A percentile compares a stretch with the other conserved stretches of the same genome.
phyloP scores from a whole-genome alignment of 2,888 invertebrate genomes.

The Beris chalybata region DNA sequence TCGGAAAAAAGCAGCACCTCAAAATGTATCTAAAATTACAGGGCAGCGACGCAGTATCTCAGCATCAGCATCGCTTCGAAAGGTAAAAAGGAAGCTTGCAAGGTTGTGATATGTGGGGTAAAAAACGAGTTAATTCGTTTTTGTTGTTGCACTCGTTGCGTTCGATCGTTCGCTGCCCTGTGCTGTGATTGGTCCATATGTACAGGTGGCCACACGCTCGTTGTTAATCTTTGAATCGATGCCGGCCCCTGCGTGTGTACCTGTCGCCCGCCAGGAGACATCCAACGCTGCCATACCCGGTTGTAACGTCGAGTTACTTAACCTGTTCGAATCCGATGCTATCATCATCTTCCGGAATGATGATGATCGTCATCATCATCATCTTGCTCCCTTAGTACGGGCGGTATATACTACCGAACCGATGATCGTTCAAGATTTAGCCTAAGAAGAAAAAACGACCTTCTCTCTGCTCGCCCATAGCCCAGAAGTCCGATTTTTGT shows the following conservation, averaged over 20 bases:
- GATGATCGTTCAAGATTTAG: no score
- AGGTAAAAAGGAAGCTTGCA: constrained; percentile 28
- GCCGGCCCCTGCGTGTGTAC: constrained; percentile 28
- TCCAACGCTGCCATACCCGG: constrained; percentile 3
- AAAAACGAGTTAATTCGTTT: constrained; percentile 48
- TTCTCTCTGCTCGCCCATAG: no score
- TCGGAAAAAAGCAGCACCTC: constrained; percentile 36
- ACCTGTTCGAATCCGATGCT: constrained; percentile 21
- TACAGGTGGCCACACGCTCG: constrained; percentile 53
- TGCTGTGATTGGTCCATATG: constrained; percentile 50
- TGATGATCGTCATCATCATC: constrained; percentile 16
- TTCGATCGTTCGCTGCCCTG: constrained; percentile 32
- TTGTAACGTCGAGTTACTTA: constrained; percentile 33
- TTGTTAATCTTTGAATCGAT: constrained; percentile 42
- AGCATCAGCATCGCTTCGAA: constrained; percentile 3
- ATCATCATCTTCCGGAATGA: constrained; percentile 29
- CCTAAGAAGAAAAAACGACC: no score
- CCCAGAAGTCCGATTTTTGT: neutral
- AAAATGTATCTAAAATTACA: constrained; percentile 15
- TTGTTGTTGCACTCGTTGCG: constrained; percentile 36
- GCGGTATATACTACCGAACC: no score
- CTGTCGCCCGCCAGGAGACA: constrained; percentile 23
- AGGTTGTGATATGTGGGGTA: constrained; percentile 38
- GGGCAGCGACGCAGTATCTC: constrained; percentile 7
- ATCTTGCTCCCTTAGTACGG: constrained; percentile 9